Base-by-base conservation (phyloP, 2,888 invertebrate genomes). In the Ditula angustiorana region DNA sequence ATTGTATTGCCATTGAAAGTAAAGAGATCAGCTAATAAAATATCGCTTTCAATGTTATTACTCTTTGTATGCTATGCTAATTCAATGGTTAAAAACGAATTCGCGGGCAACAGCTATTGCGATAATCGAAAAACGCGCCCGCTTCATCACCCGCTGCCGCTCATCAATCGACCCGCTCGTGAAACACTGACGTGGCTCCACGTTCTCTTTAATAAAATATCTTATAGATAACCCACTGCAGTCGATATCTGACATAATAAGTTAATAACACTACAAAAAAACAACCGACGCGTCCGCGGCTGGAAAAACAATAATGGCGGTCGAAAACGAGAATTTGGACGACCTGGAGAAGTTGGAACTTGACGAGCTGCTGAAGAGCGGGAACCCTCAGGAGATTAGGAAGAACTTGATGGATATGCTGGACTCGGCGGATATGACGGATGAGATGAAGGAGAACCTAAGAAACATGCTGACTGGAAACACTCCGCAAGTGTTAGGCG, bases 391-490 rank as follows among this genome's bases (percentile, higher is more conserved):
- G 0, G 69, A 81, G 23, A 69, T 79, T 0, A 77, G 92, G 1
- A 94, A 95, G 23, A 92, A 95, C 41, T 76, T 96, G 0, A 75
- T 95, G 67, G 92, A 93, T 46, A 82, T 95, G 80, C 82, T 96
- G 21, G 94, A 96, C 19, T 80, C 88, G 0, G 90, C 95, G 73
- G 94, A 94, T 1, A 76, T 96, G 1, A 86, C 93, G 55, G 95
- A 95, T 4, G 94, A 95, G 21, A 94, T 95, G 57, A 95, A 94
- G 69, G 94, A 94, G n/a, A 92, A 87, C 58, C 73, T 96, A 19
- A 92, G 88, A 61, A 87, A 87, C 1, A 88, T 94, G 78, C 75
- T 95, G 52, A 80, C 89, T 0, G 93, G 90, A 0, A 86, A 92
- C 47, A 83, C 85, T 53, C 92, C 83, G 0, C 85, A 81, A 73